phyloP scores from a whole-genome alignment of 2,797 vertebrate genomes.

The Falco cherrug region DNA sequence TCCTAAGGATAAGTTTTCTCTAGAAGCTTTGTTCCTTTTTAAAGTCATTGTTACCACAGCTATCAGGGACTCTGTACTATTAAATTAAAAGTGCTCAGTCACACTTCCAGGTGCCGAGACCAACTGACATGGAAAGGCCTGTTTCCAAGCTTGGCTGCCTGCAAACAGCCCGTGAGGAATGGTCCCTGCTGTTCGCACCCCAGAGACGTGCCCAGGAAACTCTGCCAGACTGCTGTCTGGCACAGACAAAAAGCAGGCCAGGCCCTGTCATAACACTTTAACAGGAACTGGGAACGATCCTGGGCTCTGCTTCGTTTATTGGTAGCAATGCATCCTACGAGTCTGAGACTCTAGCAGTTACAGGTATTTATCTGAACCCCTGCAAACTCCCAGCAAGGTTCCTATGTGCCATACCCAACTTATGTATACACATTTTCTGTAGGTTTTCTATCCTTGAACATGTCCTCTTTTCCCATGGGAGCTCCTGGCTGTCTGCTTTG shows the following conservation, averaged over 20 bases:
- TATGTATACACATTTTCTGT: not conserved
- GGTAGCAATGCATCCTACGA: not conserved
- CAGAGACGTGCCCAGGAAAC: not conserved
- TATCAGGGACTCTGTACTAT: not conserved
- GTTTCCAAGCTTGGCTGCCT: not conserved
- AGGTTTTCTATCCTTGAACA: not conserved
- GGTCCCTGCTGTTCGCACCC: not conserved
- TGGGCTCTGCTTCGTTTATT: not conserved
- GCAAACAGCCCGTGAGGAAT: not conserved
- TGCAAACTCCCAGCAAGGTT: not conserved
- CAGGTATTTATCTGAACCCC: not conserved
- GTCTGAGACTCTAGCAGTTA: not conserved
- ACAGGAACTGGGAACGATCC: not conserved
- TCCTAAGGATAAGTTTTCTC: not conserved
- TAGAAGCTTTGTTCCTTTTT: not conserved
- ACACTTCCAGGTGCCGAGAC: constrained; percentile 13
- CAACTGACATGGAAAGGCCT: not conserved
- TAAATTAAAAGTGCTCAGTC: not conserved
- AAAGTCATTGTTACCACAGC: not conserved
- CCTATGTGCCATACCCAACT: not conserved
- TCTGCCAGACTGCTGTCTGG: not conserved
- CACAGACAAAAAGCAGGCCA: not conserved
- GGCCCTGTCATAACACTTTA: not conserved
- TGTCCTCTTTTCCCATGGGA: not conserved
- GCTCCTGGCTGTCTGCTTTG: not conserved